Evolutionary conservation across 1,140 invertebrate genomes (phyloP).

Genomic region (Drosophila sucinea): DNA sequence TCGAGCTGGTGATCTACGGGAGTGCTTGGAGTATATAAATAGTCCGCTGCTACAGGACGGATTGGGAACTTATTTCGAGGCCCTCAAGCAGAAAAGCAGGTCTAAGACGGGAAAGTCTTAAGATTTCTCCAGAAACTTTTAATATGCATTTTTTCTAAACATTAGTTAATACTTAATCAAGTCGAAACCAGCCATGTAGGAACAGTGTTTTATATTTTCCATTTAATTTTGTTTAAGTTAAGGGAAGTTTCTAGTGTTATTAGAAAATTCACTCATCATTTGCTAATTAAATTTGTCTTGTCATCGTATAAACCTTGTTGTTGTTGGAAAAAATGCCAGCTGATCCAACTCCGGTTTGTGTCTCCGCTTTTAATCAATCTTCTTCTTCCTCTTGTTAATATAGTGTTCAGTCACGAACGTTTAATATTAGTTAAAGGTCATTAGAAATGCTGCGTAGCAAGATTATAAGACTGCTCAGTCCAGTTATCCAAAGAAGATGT

Average conservation of each 20-base stretch:
- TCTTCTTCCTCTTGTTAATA: not conserved
- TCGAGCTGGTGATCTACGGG: slow-evolving; percentile 85
- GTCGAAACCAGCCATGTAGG: too few relatives aligned
- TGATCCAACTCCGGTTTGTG: slow-evolving; percentile 11
- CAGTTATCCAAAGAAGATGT: slow-evolving; percentile 12
- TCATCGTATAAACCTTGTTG: slow-evolving; percentile 17
- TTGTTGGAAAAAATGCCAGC: slow-evolving; percentile 7
- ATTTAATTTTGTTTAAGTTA: not conserved
- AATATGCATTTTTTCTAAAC: not conserved
- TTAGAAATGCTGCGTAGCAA: slow-evolving; percentile 58
- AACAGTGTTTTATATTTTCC: too few relatives aligned
- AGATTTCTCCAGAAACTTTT: not conserved
- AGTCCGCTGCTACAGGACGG: slow-evolving; percentile 87
- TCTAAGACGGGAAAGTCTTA: slow-evolving; percentile 75
- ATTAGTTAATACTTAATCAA: not conserved
- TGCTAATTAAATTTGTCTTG: slow-evolving; percentile 14
- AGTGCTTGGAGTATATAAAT: slow-evolving; percentile 85
- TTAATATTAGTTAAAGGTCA: not conserved
- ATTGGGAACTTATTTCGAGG: slow-evolving; percentile 88
- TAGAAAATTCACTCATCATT: not conserved
- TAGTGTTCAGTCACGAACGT: not conserved
- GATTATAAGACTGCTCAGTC: slow-evolving; percentile 20
- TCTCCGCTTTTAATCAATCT: not conserved
- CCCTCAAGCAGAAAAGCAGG: slow-evolving; percentile 85
- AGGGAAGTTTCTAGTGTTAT: not conserved